Evolutionary conservation across 2,888 invertebrate genomes (phyloP).

Genomic region (Dexiosoma caninum): DNA sequence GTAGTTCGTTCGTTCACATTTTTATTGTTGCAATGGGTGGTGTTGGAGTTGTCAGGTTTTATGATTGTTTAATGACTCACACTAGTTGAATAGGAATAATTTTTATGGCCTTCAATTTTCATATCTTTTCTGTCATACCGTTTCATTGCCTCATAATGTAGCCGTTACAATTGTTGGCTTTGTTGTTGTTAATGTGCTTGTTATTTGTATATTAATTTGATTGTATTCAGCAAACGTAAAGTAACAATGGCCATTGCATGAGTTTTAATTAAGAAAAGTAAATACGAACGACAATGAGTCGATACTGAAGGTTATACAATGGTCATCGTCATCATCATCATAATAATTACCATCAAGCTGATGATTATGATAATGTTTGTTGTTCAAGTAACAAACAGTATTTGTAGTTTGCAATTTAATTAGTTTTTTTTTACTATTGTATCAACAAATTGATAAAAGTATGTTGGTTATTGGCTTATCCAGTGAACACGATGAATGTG

Average conservation of each 20-base stretch:
- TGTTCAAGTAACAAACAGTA: not conserved
- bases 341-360: not conserved
- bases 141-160: not conserved
- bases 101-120: slow-evolving; percentile 13
- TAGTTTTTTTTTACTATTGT: not conserved
- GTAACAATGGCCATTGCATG: slow-evolving; percentile 17
- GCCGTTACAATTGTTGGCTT: not conserved
- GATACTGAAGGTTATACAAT: not conserved
- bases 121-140: slow-evolving; percentile 5
- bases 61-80: too few species aligned
- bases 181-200: not conserved
- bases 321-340: not conserved
- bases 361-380: not conserved
- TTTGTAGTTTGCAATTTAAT: slow-evolving; percentile 7
- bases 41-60: too few species aligned
- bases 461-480: not conserved
- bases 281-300: slow-evolving; percentile 18
- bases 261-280: slow-evolving; percentile 43
- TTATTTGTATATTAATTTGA: slow-evolving; percentile 7
- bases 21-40: too few species aligned
- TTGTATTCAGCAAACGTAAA: slow-evolving; percentile 16
- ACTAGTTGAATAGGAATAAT: not conserved
- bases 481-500: not conserved
- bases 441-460: slow-evolving; percentile 33
- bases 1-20: not conserved